Base-by-base conservation (phyloP, 2,113 vertebrate genomes). In the Boleophthalmus pectinirostris region DNA sequence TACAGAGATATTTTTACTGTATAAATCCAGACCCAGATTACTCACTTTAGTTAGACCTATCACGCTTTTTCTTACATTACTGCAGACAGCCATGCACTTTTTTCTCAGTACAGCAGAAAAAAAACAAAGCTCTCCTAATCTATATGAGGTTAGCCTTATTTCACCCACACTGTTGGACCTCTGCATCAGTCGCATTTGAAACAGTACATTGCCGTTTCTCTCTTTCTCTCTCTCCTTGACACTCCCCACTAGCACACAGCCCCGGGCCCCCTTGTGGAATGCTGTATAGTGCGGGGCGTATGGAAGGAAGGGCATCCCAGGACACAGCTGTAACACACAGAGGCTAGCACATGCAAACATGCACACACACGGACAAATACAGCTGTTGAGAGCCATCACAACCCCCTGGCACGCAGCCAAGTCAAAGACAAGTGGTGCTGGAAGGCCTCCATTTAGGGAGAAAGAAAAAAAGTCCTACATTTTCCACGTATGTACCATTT, bases 351-450 rank as follows among this genome's bases (percentile, higher is more conserved):
- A 78, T 21, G 45, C 73, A 63, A 63, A 75, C 67, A 79, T 35
- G 14, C 80, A 81, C 82, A 78, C 54, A 69, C 74, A 75, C 80
- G 78, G 78, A 89, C 87, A 92, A 89, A 92, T 91, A 93, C 93
- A 93, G 92, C 91, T 93, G 93, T 83, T 91, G 86, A 86, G 81
- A 88, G 81, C 87, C 88, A 90, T 93, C 91, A 90, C 75, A 82
- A 72, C 66, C 68, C 71, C 73, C 72, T 93, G 90, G 92, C 82
- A 47, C 69, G 51, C 53, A 3, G 82, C 91, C 92, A 92, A 84
- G 70, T 83, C 89, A 90, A 90, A 86, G 87, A 87, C 73, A 68
- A 80, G 72, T 70, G 73, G 54, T 74, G 81, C 79, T 78, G 81
- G 82, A 86, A 78, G 82, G 75, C 84, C 80, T 84, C 71, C 54